Percentiles rank a stretch among this genome's conserved stretches.
Conservation (phyloP, 2,797 vertebrate genomes). For the Brachymystax lenok region DNA sequence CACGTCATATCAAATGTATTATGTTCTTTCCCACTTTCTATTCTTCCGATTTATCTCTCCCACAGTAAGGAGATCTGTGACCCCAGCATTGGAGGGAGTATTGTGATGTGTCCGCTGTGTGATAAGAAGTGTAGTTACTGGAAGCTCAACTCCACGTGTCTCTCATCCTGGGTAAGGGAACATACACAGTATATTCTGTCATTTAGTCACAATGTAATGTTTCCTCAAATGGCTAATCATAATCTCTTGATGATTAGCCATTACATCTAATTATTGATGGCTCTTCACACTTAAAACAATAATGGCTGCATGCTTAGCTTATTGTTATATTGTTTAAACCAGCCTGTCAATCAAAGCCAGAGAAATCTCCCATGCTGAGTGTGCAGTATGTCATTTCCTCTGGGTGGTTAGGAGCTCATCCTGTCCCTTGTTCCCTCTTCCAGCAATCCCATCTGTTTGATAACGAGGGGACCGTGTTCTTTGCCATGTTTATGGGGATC, state of each 20-base stretch:
- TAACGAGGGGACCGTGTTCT: slow-evolving; percentile 94
- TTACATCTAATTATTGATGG: background rate
- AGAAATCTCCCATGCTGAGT: slow-evolving; percentile 33
- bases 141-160: slow-evolving; percentile 90
- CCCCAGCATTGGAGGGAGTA: slow-evolving; percentile 83
- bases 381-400: slow-evolving; percentile 38
- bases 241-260: background rate
- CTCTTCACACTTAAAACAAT: background rate
- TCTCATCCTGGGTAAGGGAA: slow-evolving; percentile 84
- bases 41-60: background rate
- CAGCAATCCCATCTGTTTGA: slow-evolving; percentile 97
- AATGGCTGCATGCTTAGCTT: background rate
- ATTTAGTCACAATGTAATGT: background rate
- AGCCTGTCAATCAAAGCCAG: too few species aligned
- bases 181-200: background rate
- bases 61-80: slow-evolving; percentile 88
- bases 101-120: slow-evolving; percentile 98
- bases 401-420: slow-evolving; percentile 24
- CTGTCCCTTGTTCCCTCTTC: slow-evolving; percentile 61
- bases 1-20: slow-evolving; percentile 8
- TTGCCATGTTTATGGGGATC: slow-evolving; percentile 98
- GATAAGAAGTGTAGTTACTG: slow-evolving; percentile 91
- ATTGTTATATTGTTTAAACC: background rate
- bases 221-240: background rate
- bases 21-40: background rate